phyloP scores from a whole-genome alignment of 1,140 invertebrate species.

The Galendromus occidentalis region DNA sequence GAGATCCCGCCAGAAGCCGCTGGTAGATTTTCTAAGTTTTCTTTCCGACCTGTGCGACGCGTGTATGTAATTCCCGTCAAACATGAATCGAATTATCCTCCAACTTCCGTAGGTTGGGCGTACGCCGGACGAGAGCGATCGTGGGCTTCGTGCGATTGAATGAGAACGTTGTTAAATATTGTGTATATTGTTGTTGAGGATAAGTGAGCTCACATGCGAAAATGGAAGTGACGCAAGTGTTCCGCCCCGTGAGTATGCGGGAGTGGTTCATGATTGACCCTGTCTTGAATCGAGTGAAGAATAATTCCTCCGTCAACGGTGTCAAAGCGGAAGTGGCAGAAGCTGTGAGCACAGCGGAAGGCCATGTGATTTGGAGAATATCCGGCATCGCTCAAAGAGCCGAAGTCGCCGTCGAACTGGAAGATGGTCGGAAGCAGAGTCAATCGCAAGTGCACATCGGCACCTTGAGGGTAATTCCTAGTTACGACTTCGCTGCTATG shows the following conservation, averaged over 20 bases:
- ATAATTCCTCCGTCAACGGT: constrained; percentile 9
- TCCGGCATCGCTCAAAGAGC: constrained; percentile 3
- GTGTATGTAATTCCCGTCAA: too few species aligned
- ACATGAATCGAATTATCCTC: too few species aligned
- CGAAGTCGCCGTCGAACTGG: neutral
- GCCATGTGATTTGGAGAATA: neutral
- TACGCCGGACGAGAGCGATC: too few species aligned
- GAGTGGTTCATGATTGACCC: neutral
- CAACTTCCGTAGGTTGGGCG: too few species aligned
- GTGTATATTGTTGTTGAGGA: too few species aligned
- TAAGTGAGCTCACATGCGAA: too few species aligned
- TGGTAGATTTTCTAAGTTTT: too few species aligned
- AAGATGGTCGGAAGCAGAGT: neutral
- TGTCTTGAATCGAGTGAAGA: neutral
- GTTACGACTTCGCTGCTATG: too few species aligned
- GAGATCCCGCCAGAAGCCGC: too few species aligned
- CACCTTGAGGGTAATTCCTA: neutral
- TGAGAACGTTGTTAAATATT: too few species aligned
- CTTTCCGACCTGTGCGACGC: too few species aligned
- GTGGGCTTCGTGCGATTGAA: too few species aligned
- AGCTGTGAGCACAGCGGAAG: neutral
- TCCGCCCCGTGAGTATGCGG: neutral
- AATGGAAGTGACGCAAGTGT: neutral
- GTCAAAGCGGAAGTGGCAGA: neutral
- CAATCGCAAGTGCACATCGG: neutral